phyloP scores from a whole-genome alignment of 1,140 invertebrate genomes.

The Caerostris darwini region DNA sequence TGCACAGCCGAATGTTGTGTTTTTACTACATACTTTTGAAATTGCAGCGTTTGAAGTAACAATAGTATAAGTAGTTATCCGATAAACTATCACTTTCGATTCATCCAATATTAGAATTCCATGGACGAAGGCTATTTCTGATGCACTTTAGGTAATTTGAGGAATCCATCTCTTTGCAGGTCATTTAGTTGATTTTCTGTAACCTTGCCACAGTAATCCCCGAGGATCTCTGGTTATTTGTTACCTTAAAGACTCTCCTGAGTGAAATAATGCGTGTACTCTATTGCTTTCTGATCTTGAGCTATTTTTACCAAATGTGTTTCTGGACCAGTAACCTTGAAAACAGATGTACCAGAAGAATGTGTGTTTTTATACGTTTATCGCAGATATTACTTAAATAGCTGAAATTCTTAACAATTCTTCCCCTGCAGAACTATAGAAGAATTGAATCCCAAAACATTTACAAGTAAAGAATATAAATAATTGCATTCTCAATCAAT shows the following conservation, averaged over 20 bases:
- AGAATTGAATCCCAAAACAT: too few species aligned
- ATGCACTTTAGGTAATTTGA: neutral
- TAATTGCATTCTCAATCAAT: too few species aligned
- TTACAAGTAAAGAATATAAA: too few species aligned
- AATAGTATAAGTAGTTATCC: neutral
- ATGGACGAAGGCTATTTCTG: neutral
- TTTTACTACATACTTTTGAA: too few species aligned
- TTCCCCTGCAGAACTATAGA: too few species aligned
- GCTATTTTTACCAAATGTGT: neutral
- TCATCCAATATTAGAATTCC: neutral
- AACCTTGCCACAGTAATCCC: neutral
- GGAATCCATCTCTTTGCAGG: neutral
- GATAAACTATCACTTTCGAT: neutral
- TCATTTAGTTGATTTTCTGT: neutral
- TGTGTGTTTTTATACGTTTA: neutral
- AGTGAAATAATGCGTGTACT: neutral
- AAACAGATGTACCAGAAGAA: neutral
- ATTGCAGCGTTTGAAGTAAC: too few species aligned
- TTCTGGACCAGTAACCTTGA: neutral
- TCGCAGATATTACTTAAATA: neutral
- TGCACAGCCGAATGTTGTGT: too few species aligned
- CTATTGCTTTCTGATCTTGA: neutral
- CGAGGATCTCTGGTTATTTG: neutral
- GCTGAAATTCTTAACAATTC: too few species aligned
- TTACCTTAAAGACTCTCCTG: neutral